phyloP scores from a whole-genome alignment of 1,140 invertebrate genomes.

The Drosophila erecta region DNA sequence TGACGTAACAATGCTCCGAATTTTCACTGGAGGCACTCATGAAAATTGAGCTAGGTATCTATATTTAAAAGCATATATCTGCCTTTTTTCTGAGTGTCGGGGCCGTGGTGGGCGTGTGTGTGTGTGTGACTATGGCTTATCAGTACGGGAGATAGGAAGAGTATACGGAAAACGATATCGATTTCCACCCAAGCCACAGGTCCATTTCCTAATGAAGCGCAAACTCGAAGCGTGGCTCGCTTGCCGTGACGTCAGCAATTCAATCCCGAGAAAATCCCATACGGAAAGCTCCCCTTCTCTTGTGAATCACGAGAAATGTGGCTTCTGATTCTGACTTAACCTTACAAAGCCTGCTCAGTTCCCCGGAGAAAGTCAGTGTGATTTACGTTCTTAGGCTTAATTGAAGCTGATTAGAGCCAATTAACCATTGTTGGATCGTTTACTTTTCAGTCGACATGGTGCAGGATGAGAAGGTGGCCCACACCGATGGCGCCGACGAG shows the following conservation, averaged over 20 bases:
- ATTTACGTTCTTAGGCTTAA: slow-evolving; percentile 26
- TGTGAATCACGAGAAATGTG: slow-evolving; percentile 8
- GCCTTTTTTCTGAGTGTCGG: not conserved
- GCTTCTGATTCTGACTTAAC: slow-evolving; percentile 25
- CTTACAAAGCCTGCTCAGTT: slow-evolving; percentile 17
- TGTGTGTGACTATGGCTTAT: slow-evolving; percentile 11
- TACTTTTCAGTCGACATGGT: slow-evolving; percentile 63
- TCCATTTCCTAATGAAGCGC: slow-evolving; percentile 6
- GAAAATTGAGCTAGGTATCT: slow-evolving; percentile 19
- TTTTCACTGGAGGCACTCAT: slow-evolving; percentile 23
- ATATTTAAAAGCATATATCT: not conserved
- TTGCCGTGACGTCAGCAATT: slow-evolving; percentile 30
- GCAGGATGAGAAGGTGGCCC: slow-evolving; percentile 61
- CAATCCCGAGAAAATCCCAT: slow-evolving; percentile 1
- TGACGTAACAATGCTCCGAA: slow-evolving; percentile 56
- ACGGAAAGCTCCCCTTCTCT: not conserved
- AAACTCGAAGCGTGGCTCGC: slow-evolving; percentile 3
- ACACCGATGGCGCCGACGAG: slow-evolving; percentile 86
- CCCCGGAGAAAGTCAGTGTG: slow-evolving; percentile 27
- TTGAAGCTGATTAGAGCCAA: slow-evolving; percentile 62
- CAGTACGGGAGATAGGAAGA: slow-evolving; percentile 24
- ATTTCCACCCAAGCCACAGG: slow-evolving; percentile 28
- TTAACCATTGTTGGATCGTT: slow-evolving; percentile 37
- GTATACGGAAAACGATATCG: slow-evolving; percentile 7
- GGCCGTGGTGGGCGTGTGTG: not conserved